Evolutionary conservation across 2,113 vertebrate species (phyloP), one percentile per base, ranked within the genome.

Genomic region (Ptilorrhoa leucosticta): DNA sequence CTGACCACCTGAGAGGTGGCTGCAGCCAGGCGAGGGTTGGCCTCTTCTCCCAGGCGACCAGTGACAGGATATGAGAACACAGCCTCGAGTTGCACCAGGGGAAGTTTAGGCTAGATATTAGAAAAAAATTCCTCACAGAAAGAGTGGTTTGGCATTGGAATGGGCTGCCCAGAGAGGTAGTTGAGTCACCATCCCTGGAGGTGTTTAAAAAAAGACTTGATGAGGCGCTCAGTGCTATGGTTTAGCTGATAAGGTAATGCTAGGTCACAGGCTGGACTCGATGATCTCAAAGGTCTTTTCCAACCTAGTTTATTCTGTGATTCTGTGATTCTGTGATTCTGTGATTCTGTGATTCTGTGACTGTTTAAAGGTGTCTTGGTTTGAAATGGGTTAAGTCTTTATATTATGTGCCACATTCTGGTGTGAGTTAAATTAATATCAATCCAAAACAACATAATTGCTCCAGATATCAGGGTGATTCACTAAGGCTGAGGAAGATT

Each of bases 141-240:
- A 51, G 26, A 51, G 20, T 24, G 31, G 10, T 30, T 37, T 24
- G 6, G 24, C 12, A 30, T 4, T 70, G 45, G 31, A 51, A 50
- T 30, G 23, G 45, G 79, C 54, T 50, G 19, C 12, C 23, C 65
- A 70, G 65, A 28, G 35, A 23, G 4, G 7, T 18, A 26, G 10
- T 19, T 60, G 44, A 60, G 24, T 50, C 44, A 42, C 15, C 3
- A 5, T 51, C 54, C 24, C 54, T 35, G 45, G 31, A 60, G 15
- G 13, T 30, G 24, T 60, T 70, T 51, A 24, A 30, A 60, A 58
- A 60, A 60, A 30, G 45, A 9, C 44, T 69, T 70, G 30, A 15
- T 58, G 65, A 50, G 30, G 24, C 0, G 0, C 20, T 60, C 15
- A 19, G 45, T 60, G 54, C 13, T 21, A 4, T 60, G 37, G 20